These are phyloP conservation scores for Hepsetus odoe DNA, from an alignment of 2,113 vertebrate genomes.

Conservation along the genomic window DNA sequence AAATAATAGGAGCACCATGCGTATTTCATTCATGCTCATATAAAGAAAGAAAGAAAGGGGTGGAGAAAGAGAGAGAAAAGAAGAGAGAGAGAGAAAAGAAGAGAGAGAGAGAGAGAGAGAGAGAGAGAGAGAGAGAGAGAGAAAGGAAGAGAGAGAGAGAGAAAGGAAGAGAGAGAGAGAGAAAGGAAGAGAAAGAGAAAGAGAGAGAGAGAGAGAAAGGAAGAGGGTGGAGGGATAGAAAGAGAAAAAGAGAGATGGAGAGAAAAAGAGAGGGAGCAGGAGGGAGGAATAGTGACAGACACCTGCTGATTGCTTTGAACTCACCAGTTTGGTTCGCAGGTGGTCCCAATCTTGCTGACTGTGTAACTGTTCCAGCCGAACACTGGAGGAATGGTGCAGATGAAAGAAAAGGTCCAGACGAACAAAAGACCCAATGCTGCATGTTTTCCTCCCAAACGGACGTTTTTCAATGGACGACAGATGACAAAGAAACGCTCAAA, in stretches of 20 bases:
- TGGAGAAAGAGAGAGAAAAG: background rate
- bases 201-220: background rate
- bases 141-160: background rate
- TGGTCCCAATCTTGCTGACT: constrained; percentile 89
- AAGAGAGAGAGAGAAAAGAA: no score
- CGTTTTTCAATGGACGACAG: constrained; percentile 80
- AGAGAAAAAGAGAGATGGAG: background rate
- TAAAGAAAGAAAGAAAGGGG: background rate
- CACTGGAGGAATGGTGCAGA: constrained; percentile 86
- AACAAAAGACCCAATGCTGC: constrained; percentile 82
- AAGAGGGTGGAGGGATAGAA: no score
- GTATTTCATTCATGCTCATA: background rate
- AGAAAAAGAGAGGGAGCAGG: background rate
- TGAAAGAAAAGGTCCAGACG: constrained; percentile 87
- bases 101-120: no score
- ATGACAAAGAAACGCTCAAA: constrained; percentile 85
- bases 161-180: background rate
- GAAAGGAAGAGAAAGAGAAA: background rate
- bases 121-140: no score
- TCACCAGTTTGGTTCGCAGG: constrained; percentile 93
- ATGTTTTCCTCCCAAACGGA: constrained; percentile 74
- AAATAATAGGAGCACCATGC: background rate
- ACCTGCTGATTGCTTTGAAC: constrained; percentile 44
- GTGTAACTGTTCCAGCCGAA: constrained; percentile 91
- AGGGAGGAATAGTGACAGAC: background rate